Evolutionary conservation across 2,888 invertebrate genomes (phyloP).

Genomic region (Agrenia bidenticulata): DNA sequence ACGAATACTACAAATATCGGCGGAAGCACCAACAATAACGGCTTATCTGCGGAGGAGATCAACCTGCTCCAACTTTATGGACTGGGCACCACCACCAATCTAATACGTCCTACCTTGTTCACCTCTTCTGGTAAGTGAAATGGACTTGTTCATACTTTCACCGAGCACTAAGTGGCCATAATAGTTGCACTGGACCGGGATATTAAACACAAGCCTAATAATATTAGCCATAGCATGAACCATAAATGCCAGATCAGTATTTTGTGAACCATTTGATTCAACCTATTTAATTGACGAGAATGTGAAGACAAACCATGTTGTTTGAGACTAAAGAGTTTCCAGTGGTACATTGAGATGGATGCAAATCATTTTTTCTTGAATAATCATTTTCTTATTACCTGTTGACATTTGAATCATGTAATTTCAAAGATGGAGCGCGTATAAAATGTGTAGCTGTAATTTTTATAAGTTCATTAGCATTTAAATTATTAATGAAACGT

Average conservation of each 20-base stretch:
- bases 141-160: background rate
- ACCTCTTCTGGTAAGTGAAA: constrained; percentile 46
- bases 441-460: background rate
- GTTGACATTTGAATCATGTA: constrained; percentile 15
- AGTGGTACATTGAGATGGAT: background rate
- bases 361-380: constrained; percentile 9
- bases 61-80: constrained; percentile 50
- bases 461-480: background rate
- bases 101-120: constrained; percentile 31
- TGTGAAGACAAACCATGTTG: constrained; percentile 2
- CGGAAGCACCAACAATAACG: constrained; percentile 21
- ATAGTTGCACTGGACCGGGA: too few species aligned
- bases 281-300: background rate
- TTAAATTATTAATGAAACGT: constrained; percentile 10
- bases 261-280: too few species aligned
- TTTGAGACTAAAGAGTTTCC: background rate
- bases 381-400: constrained; percentile 19
- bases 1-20: background rate
- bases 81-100: constrained; percentile 34
- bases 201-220: background rate
- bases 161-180: background rate
- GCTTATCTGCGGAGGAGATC: constrained; percentile 30
- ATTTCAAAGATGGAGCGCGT: constrained; percentile 9
- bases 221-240: background rate
- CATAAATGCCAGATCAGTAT: too few species aligned